Evolutionary conservation across 2,888 invertebrate species (phyloP), one percentile per base, ranked within the genome.

Genomic region (Criorhina ranunculi): DNA sequence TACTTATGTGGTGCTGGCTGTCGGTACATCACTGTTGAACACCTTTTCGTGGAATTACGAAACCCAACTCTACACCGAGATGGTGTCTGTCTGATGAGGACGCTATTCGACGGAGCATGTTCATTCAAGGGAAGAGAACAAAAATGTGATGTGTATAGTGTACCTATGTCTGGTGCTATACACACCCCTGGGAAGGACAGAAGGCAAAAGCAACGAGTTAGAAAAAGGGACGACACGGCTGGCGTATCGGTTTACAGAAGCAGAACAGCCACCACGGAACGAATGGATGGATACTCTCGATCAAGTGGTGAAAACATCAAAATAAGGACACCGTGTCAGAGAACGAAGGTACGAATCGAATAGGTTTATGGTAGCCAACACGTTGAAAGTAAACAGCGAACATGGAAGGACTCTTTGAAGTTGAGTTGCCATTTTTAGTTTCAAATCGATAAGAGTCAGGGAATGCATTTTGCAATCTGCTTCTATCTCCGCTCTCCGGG

Each of bases 1-100:
- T 85, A 85, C 64, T 83, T 66, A 76, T 76, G 67, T 31, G 76
- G 57, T 76, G 76, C 82, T 80, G 57, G 62, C 57, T 64, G 75
- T 85, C 83, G 83, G 80, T 85, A 85, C 79, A 75, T 85, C 83
- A 85, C 83, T 80, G 83, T 85, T 80, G 69, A 85, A 85, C 83
- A 85, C 83, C 83, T 85, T 85, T 85, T 85, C 83, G 83, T 85
- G 73, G 83, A 85, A 85, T 80, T 73, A 85, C 69, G 83, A 75
- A 85, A 85, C 83, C 75, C 49, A 80, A 80, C 75, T 75, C 80
- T 75, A 59, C 67, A 69, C 60, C 49, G 75, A 85, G 80, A 75
- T 83, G 83, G 83, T 83, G 79, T 79, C 79, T 64, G 78, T 66
- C 82, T 72, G 75, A 75, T 75, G 73, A 37, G 62, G 77, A 82